A percentile compares a stretch with the other conserved stretches of the same genome.
Conservation (phyloP, 2,888 invertebrate genomes). For the Diploptera punctata region DNA sequence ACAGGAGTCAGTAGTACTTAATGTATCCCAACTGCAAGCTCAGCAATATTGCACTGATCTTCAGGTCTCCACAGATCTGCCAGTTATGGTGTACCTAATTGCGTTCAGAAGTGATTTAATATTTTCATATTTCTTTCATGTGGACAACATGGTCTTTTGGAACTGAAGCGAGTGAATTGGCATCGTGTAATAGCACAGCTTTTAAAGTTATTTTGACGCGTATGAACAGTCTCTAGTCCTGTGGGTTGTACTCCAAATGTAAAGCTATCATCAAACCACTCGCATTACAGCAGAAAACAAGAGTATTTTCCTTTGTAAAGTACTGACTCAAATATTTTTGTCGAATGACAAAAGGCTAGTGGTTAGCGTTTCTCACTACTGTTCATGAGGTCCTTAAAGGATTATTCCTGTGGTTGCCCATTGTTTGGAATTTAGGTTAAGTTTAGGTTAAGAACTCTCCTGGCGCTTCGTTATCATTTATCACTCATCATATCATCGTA, state of each 20-base stretch:
- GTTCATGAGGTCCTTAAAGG: no score
- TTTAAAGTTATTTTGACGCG: neutral
- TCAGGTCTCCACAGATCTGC: slow-evolving; percentile 45
- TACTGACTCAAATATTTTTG: neutral
- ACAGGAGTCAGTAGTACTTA: slow-evolving; percentile 44
- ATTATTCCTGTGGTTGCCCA: no score
- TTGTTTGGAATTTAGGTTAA: no score
- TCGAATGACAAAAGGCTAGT: no score
- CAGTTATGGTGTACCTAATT: slow-evolving; percentile 33
- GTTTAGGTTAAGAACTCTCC: no score
- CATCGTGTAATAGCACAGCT: slow-evolving; percentile 22
- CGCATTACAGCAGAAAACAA: slow-evolving; percentile 7
- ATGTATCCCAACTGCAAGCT: slow-evolving; percentile 42
- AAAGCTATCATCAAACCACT: neutral
- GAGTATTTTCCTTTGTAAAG: neutral
- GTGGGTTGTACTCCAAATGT: neutral
- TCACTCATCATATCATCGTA: no score
- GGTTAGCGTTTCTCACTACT: no score
- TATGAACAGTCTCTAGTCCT: slow-evolving; percentile 15
- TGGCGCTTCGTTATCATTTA: no score
- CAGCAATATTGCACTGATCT: slow-evolving; percentile 44
- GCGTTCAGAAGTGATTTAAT: slow-evolving; percentile 40
- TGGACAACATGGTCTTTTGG: slow-evolving; percentile 38
- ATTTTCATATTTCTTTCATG: slow-evolving; percentile 36
- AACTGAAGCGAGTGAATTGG: slow-evolving; percentile 35